Evolutionary conservation across 2,797 vertebrate species (phyloP).

Genomic region (Melanotaenia maccullochi): DNA sequence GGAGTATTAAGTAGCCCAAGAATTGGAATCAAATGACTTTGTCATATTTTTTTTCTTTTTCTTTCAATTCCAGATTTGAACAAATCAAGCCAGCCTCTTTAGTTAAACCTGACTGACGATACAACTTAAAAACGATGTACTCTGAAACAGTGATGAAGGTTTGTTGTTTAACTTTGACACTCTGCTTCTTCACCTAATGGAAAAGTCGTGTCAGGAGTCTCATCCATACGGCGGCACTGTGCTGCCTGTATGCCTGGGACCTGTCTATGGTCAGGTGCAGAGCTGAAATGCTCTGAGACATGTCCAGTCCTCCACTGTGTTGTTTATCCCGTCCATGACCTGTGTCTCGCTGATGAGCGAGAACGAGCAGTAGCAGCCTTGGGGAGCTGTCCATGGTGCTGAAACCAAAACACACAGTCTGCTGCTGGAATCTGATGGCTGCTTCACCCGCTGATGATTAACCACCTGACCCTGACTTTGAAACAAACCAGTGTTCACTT

Average conservation of each 20-base stretch:
- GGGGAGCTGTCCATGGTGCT: constrained; percentile 69
- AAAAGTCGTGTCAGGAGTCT: constrained; percentile 49
- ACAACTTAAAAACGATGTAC: neutral
- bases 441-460: neutral
- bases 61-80: neutral
- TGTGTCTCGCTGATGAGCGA: constrained; percentile 44
- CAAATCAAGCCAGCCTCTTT: neutral
- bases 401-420: constrained; percentile 39
- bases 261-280: neutral
- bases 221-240: neutral
- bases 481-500: neutral
- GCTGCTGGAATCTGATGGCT: constrained; percentile 7
- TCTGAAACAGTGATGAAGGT: constrained; percentile 15
- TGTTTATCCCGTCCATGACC: constrained; percentile 40
- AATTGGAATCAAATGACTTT: neutral
- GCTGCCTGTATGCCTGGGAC: neutral
- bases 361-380: constrained; percentile 47
- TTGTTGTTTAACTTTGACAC: constrained; percentile 25
- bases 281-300: constrained; percentile 18
- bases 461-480: neutral
- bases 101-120: neutral
- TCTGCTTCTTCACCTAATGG: constrained; percentile 41
- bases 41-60: too few species aligned
- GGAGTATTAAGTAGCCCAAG: neutral
- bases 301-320: constrained; percentile 12